Conservation (phyloP, 2,888 invertebrate species). For the Ennomos erosarius region DNA sequence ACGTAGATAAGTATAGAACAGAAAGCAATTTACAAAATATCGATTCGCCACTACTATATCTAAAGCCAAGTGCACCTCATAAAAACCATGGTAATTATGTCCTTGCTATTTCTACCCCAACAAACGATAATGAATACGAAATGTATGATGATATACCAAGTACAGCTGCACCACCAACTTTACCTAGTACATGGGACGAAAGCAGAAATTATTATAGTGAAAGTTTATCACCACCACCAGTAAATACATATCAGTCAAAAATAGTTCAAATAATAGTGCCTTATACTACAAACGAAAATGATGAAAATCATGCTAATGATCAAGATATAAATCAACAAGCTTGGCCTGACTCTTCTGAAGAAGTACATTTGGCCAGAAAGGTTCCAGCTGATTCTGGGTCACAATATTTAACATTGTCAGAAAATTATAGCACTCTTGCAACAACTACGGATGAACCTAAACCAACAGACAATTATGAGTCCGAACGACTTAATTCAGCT, state of each 20-base stretch:
- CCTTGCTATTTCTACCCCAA: slow-evolving; percentile 59
- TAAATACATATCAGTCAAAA: slow-evolving; percentile 82
- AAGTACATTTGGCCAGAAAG: slow-evolving; percentile 78
- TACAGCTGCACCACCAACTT: slow-evolving; percentile 54
- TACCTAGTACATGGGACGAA: slow-evolving; percentile 60
- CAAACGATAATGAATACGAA: slow-evolving; percentile 70
- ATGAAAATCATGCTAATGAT: slow-evolving; percentile 44
- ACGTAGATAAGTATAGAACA: slow-evolving; percentile 75
- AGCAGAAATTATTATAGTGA: slow-evolving; percentile 61
- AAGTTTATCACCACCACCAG: slow-evolving; percentile 50
- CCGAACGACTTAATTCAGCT: slow-evolving; percentile 75
- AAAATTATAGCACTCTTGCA: slow-evolving; percentile 53
- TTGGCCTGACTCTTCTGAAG: slow-evolving; percentile 58
- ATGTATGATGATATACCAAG: slow-evolving; percentile 73
- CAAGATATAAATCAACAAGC: slow-evolving; percentile 77
- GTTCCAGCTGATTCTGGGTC: slow-evolving; percentile 69
- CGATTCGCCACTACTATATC: slow-evolving; percentile 85
- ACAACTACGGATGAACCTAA: slow-evolving; percentile 61
- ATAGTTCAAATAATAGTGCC: slow-evolving; percentile 93
- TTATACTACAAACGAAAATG: slow-evolving; percentile 86
- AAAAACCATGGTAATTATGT: slow-evolving; percentile 80
- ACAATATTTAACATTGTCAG: slow-evolving; percentile 47
- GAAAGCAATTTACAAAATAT: slow-evolving; percentile 80
- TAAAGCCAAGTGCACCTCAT: slow-evolving; percentile 81
- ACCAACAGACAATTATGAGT: slow-evolving; percentile 78